phyloP scores from a whole-genome alignment of 92 coral and sea anemone species.

The Porites divaricata region DNA sequence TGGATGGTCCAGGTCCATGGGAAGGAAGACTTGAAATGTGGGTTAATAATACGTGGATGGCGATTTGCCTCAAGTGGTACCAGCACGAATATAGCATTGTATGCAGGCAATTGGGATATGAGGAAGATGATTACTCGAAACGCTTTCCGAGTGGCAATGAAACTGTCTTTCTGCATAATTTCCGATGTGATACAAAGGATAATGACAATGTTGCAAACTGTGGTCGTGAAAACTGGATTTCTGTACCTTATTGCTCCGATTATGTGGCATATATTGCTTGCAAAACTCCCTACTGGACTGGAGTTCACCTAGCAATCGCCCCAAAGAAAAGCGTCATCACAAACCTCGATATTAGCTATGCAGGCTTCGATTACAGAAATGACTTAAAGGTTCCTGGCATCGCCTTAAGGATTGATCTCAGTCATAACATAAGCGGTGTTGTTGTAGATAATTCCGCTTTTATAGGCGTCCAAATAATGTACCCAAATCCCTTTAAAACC shows the following conservation, averaged over 20 bases:
- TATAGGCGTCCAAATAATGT: slow-evolving; percentile 45
- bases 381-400: slow-evolving; percentile 30
- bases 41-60: slow-evolving; percentile 55
- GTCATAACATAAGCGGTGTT: slow-evolving; percentile 26
- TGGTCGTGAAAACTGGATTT: slow-evolving; percentile 17
- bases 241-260: background rate
- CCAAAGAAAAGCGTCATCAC: slow-evolving; percentile 23
- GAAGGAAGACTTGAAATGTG: slow-evolving; percentile 49
- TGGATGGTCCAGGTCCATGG: slow-evolving; percentile 49
- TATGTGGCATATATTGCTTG: slow-evolving; percentile 27
- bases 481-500: slow-evolving; percentile 36
- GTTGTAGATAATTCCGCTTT: slow-evolving; percentile 30
- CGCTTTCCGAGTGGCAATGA: background rate
- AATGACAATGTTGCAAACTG: slow-evolving; percentile 28
- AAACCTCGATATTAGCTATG: slow-evolving; percentile 41
- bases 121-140: background rate
- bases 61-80: slow-evolving; percentile 9
- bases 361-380: slow-evolving; percentile 48
- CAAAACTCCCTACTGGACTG: slow-evolving; percentile 56
- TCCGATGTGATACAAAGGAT: slow-evolving; percentile 17
- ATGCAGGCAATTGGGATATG: slow-evolving; percentile 47
- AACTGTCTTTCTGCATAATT: slow-evolving; percentile 18
- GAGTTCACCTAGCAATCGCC: slow-evolving; percentile 51
- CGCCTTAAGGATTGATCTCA: slow-evolving; percentile 53
- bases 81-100: background rate